Percentiles rank a stretch among this genome's conserved stretches.
Conservation (phyloP, 1,140 invertebrate species). For the Macrotrachela quadricornifera region DNA sequence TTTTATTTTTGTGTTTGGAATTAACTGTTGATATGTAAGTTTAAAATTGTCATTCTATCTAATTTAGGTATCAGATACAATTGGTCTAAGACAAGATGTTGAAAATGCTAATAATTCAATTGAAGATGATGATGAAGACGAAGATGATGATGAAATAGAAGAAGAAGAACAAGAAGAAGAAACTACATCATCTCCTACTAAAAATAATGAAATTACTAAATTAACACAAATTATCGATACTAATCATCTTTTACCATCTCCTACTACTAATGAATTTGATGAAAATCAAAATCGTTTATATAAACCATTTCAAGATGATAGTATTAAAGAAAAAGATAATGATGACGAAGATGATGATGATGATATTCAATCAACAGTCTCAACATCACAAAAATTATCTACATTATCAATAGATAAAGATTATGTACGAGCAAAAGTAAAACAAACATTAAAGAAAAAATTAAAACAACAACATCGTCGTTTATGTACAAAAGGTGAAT, state of each 20-base stretch:
- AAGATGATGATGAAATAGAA: constrained; percentile 16
- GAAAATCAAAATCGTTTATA: not conserved
- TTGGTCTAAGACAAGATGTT: constrained; percentile 6
- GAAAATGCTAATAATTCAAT: constrained; percentile 16
- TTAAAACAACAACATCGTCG: not conserved
- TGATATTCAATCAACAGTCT: constrained; percentile 1
- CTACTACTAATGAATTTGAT: not conserved
- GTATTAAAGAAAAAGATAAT: not conserved
- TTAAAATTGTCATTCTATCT: too few species aligned
- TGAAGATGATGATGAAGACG: constrained; percentile 10
- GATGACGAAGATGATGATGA: constrained; percentile 6
- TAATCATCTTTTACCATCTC: too few species aligned
- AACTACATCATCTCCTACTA: constrained; percentile 12
- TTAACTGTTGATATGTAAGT: too few species aligned
- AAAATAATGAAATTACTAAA: constrained; percentile 8
- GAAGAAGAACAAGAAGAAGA: constrained; percentile 14
- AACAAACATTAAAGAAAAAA: not conserved
- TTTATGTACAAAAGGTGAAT: constrained; percentile 4
- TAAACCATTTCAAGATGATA: not conserved
- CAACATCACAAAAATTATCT: not conserved
- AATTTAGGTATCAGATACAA: not conserved
- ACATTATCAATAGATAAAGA: not conserved
- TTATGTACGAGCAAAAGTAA: not conserved
- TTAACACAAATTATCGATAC: not conserved
- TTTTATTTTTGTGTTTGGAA: too few species aligned